Base-by-base conservation (phyloP, 2,797 vertebrate species). In the Setipinna tenuifilis region DNA sequence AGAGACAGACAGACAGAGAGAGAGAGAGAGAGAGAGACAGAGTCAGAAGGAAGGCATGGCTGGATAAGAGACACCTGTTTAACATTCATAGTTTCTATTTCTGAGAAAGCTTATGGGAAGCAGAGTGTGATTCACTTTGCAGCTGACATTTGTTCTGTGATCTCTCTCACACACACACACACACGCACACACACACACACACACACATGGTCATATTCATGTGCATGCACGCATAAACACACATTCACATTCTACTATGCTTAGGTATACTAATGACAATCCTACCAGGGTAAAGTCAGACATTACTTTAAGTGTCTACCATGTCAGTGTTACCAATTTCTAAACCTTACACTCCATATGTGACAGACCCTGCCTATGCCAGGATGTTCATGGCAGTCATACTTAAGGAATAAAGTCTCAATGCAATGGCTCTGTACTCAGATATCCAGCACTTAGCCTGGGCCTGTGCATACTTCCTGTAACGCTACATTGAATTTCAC, bases 21-120 rank as follows among this genome's bases (percentile, higher is more conserved):
- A 31, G 75, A 25, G 81, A 59, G 62, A 31, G 75, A 25, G 81
- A 61, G 84, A 31, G 86, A 82, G 59, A 82, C 46, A 82, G 57
- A 81, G 71, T 71, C 78, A 16, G 31, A 58, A 75, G 12, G 75
- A 23, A 57, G 82, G 78, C 75, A 84, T 31, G 86, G 28, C 28
- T 35, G 75, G 75, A 87, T 87, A 83, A 65, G 65, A 87, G 84
- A 50, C 83, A 87, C 58, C 83, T 84, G 86, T 82, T 82, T 31
- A 59, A 46, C 78, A 19, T 82, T 84, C 78, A 71, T 71, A 0
- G 81, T 48, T 62, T 78, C 65, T 19, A 86, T 71, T 75, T 44
- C 54, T 71, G 83, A 31, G 80, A 81, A 83, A 84, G 86, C 82
- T 87, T 84, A 85, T 83, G 84, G 86, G 86, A 61, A 84, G 85